Conservation (phyloP, 2,797 vertebrate species). For the Craterocephalus amniculus region DNA sequence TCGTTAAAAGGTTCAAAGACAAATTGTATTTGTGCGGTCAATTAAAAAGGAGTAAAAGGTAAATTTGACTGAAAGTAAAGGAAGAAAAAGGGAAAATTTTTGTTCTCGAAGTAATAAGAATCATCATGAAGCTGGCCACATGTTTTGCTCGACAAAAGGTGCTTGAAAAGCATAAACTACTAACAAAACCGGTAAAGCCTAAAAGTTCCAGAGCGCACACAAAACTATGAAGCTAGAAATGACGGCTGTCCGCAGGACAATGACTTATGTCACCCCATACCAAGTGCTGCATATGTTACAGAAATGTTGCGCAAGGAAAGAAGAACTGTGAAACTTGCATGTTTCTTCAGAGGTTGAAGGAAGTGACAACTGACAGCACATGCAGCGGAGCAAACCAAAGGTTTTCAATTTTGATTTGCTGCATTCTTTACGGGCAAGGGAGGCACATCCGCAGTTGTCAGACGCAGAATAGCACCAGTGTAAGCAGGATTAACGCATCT, state of each 20-base stretch:
- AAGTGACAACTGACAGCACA: conserved; percentile 77
- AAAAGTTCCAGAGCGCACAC: conserved; percentile 1
- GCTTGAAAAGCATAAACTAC: conserved; percentile 9
- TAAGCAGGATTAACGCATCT: conserved; percentile 57
- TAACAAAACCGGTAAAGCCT: background rate
- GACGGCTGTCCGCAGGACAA: conserved; percentile 3
- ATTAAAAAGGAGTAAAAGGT: background rate
- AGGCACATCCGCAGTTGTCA: conserved; percentile 64
- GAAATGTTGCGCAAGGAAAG: conserved; percentile 66
- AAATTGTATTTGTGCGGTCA: background rate
- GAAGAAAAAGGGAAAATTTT: background rate
- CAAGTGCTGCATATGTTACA: conserved; percentile 32
- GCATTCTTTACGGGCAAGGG: conserved; percentile 51
- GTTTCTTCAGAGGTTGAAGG: conserved; percentile 62
- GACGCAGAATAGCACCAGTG: conserved; percentile 45
- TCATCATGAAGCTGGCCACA: conserved; percentile 15
- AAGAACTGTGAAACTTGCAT: conserved; percentile 71
- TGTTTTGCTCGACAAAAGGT: background rate
- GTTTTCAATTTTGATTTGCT: conserved; percentile 74
- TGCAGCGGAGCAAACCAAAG: conserved; percentile 57
- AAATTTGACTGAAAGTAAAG: background rate
- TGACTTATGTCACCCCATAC: conserved; percentile 29
- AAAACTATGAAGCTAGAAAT: conserved; percentile 6
- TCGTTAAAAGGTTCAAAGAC: background rate
- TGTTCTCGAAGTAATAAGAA: background rate